These are phyloP conservation scores for Diadophis punctatus DNA, from an alignment of 2,113 vertebrate species.

Conservation along the genomic window DNA sequence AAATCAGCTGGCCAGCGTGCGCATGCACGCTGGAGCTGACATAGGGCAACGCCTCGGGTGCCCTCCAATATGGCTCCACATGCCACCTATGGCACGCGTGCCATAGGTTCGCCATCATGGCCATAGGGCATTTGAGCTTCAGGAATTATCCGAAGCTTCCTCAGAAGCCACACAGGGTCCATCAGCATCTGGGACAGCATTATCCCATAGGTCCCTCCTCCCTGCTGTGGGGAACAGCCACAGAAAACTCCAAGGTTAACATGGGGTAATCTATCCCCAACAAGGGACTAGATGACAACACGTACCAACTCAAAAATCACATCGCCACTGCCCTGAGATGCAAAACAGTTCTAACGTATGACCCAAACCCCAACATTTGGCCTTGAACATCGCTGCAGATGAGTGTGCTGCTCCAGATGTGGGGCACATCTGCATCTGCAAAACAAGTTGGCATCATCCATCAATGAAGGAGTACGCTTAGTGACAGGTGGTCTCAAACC, in stretches of 20 bases:
- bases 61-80: too few species aligned
- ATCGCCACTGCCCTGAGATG: not conserved
- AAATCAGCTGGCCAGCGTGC: too few species aligned
- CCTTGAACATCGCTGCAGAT: not conserved
- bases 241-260: not conserved
- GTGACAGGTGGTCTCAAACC: not conserved
- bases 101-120: too few species aligned
- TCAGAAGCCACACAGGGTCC: not conserved
- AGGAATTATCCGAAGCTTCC: not conserved
- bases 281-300: not conserved
- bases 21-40: too few species aligned
- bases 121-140: not conserved
- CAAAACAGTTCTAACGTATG: not conserved
- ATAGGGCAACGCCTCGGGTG: too few species aligned
- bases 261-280: not conserved
- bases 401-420: not conserved
- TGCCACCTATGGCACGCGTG: too few species aligned
- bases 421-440: not conserved
- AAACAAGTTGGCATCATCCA: not conserved
- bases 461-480: not conserved
- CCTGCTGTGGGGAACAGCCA: not conserved
- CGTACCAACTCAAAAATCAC: not conserved
- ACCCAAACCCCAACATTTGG: not conserved
- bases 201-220: not conserved
- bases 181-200: not conserved